Percentiles rank a stretch among this genome's conserved stretches.
Evolutionary conservation across 2,113 vertebrate genomes (phyloP).

Genomic region (Glaucomys volans): DNA sequence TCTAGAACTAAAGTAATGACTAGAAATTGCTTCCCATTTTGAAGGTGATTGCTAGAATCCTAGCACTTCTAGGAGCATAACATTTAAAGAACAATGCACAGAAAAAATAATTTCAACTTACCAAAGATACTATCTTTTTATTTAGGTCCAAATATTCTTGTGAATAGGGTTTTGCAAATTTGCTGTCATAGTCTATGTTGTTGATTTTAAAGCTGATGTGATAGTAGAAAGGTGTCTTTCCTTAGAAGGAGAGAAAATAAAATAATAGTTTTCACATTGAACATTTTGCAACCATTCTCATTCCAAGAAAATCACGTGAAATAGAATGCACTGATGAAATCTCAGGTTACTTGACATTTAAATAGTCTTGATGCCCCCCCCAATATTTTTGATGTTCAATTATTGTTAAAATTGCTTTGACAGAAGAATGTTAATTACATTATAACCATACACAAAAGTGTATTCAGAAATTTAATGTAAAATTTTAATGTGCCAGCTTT

Average conservation of each 20-base stretch:
- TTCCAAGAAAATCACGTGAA: background rate
- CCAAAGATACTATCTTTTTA: conserved; percentile 66
- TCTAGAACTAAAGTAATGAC: background rate
- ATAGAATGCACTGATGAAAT: background rate
- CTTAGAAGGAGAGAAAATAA: conserved; percentile 56
- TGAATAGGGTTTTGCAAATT: conserved; percentile 77
- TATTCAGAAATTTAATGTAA: conserved; percentile 38
- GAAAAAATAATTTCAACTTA: conserved; percentile 66
- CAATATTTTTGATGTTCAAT: background rate
- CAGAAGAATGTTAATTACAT: conserved; percentile 20
- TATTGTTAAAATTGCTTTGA: background rate
- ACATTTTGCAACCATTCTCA: background rate
- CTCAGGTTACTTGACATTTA: background rate
- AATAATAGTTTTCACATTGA: background rate
- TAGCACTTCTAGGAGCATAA: background rate
- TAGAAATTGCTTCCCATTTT: conserved; percentile 30
- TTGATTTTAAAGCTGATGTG: conserved; percentile 76
- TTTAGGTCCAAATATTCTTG: conserved; percentile 75
- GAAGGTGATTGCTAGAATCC: background rate
- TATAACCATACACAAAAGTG: background rate
- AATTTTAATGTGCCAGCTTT: conserved; percentile 28
- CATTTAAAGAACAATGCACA: background rate
- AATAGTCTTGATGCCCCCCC: background rate
- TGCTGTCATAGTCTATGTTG: conserved; percentile 73
- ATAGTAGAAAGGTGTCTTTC: conserved; percentile 67